Percentiles rank a stretch among this genome's conserved stretches.
Conservation (phyloP, 2,797 vertebrate species). For the Mico argentatus region DNA sequence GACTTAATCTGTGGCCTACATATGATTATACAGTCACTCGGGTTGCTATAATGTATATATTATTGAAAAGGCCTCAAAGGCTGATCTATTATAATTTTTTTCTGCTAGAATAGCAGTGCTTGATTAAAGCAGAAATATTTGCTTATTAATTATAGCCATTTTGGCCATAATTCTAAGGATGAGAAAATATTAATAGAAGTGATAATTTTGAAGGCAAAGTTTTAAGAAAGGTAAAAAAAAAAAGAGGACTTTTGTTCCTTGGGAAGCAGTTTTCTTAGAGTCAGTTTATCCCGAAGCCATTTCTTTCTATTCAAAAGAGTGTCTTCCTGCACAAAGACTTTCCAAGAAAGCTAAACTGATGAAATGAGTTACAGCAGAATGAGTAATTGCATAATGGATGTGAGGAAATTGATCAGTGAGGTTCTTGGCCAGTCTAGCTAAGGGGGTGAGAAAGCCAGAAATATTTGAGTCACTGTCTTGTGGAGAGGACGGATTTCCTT, state of each 20-base stretch:
- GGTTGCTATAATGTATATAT: background rate
- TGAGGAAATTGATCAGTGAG: background rate
- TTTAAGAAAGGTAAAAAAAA: background rate
- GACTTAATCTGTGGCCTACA: background rate
- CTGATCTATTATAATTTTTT: background rate
- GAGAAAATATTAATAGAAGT: background rate
- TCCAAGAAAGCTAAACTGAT: background rate
- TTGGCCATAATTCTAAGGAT: background rate
- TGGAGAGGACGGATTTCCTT: background rate
- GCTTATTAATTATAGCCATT: background rate
- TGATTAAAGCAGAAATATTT: background rate
- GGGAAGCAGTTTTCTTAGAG: background rate
- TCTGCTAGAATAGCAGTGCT: background rate
- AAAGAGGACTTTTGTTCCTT: background rate
- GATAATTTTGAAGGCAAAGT: background rate
- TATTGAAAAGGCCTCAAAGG: background rate
- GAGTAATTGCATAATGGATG: background rate
- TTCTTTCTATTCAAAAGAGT: background rate
- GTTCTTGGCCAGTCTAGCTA: background rate
- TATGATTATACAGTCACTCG: rapidly evolving
- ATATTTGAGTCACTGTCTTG: rapidly evolving
- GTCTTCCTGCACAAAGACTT: background rate
- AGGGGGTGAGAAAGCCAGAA: background rate
- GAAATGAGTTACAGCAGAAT: background rate
- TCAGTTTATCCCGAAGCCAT: background rate